Percentiles rank a stretch among this genome's conserved stretches.
Conservation (phyloP, 2,888 invertebrate species). For the Pseudoips prasinana region DNA sequence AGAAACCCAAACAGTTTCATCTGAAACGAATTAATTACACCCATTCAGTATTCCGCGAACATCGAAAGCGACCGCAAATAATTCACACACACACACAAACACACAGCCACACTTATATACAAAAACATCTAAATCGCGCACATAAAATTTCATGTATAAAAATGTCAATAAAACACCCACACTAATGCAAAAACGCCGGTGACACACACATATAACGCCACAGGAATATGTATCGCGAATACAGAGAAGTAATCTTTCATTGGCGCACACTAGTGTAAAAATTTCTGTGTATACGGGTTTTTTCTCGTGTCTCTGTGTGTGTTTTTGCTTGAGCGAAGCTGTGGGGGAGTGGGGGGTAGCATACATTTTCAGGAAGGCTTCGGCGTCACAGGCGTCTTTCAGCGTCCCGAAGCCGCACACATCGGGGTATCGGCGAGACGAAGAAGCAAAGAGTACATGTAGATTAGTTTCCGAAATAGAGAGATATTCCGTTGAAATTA, state of each 20-base stretch:
- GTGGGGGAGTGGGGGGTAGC: conserved; percentile 44
- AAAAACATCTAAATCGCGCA: conserved; percentile 65
- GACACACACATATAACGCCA: conserved; percentile 22
- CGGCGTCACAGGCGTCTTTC: conserved; percentile 79
- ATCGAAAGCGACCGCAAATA: conserved; percentile 67
- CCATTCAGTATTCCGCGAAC: conserved; percentile 68
- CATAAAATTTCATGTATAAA: conserved; percentile 78
- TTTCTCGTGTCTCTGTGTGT: conserved; percentile 53
- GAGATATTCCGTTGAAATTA: conserved; percentile 1
- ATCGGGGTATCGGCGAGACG: conserved; percentile 78
- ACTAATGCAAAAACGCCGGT: conserved; percentile 5
- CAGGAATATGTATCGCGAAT: conserved; percentile 60
- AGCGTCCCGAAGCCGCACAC: conserved; percentile 78
- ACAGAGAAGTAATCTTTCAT: conserved; percentile 70
- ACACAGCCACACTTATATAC: conserved; percentile 39
- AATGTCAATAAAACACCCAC: conserved; percentile 76
- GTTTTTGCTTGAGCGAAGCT: conserved; percentile 41
- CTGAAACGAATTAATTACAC: conserved; percentile 73
- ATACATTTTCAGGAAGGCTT: conserved; percentile 79
- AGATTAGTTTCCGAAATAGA: conserved; percentile 40
- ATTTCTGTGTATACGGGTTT: conserved; percentile 58
- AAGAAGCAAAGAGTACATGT: conserved; percentile 71
- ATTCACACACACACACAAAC: conserved; percentile 51
- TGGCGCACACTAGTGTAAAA: conserved; percentile 45
- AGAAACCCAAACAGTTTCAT: conserved; percentile 45